Percentiles rank a stretch among this genome's conserved stretches.
These are phyloP conservation scores for Mobula birostris DNA, from an alignment of 2,113 vertebrate genomes.

Conservation along the genomic window DNA sequence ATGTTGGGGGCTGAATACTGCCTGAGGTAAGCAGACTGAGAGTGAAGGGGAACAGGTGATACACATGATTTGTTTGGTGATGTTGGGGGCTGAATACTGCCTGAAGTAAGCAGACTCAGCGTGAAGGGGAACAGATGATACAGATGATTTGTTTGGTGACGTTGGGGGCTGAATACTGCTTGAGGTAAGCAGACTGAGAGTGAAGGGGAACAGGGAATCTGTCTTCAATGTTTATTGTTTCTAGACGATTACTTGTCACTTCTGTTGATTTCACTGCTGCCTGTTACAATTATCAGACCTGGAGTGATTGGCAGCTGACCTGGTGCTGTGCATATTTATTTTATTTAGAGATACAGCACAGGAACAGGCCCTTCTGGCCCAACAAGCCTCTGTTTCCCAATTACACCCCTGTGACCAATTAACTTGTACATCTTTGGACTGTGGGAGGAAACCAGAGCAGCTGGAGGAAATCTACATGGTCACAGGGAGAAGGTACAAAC, in stretches of 20 bases:
- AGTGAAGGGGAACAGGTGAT: no score
- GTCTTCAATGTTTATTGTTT: background rate
- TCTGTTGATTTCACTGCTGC: background rate
- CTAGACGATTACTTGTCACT: no score
- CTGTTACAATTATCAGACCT: background rate
- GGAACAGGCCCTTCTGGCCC: no score
- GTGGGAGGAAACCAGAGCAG: no score
- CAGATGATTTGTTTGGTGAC: no score
- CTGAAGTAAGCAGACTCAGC: background rate
- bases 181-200: background rate
- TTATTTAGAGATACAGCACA: no score
- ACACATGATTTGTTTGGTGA: no score
- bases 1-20: background rate
- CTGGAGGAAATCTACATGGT: no score
- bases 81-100: background rate
- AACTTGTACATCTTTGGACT: no score
- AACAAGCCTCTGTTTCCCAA: no score
- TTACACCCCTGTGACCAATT: no score
- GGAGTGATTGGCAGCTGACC: background rate
- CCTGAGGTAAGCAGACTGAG: background rate
- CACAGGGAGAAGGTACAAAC: no score
- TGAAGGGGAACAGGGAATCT: background rate
- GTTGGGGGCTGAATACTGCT: background rate
- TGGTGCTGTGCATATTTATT: background rate
- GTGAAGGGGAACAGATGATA: background rate